Base-by-base conservation (phyloP, 2,113 vertebrate species). In the Sebastes fasciatus region DNA sequence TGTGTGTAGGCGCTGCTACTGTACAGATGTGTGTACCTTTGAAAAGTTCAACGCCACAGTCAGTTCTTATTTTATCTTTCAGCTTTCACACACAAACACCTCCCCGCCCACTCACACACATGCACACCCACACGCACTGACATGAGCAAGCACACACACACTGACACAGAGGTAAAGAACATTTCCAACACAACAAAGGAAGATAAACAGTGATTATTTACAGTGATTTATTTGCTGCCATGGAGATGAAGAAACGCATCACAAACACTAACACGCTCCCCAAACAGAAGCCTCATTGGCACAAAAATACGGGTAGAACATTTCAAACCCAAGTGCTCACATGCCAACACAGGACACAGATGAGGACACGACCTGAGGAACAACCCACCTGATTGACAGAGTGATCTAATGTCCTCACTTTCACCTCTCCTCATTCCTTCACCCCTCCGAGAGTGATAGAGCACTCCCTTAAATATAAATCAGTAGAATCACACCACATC, bases 381-480 rank as follows among this genome's bases (percentile, higher is more conserved):
- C 64, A 62, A 54, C 61, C 52, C 8, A 10, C 69, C 23, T 84
- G 85, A 93, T 62, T 91, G 91, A 92, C 89, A 86, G 86, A 80
- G 76, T 21, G 57, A 92, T 91, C 85, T 80, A 83, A 92, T 89
- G 90, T 88, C 83, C 85, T 88, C 80, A 72, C 88, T 88, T 86
- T 92, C 82, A 84, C 83, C 88, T 80, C 78, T 75, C 55, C 77
- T 69, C 79, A 82, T 77, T 73, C 83, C 83, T 68, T 92, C 85
- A 82, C 85, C 87, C 89, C 75, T 90, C 75, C 43, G 82, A 90
- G 92, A 89, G 88, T 80, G 76, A 93, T 83, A 79, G 84, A 91
- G 78, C 80, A 74, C 86, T 86, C 68, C 87, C 90, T 92, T 89
- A 89, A 91, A 94, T 91, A 94, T 95, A 94, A 94, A 95, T 95